A percentile compares a stretch with the other conserved stretches of the same genome.
Evolutionary conservation across 2,888 invertebrate species (phyloP).

Genomic region (Blomia tropicalis): DNA sequence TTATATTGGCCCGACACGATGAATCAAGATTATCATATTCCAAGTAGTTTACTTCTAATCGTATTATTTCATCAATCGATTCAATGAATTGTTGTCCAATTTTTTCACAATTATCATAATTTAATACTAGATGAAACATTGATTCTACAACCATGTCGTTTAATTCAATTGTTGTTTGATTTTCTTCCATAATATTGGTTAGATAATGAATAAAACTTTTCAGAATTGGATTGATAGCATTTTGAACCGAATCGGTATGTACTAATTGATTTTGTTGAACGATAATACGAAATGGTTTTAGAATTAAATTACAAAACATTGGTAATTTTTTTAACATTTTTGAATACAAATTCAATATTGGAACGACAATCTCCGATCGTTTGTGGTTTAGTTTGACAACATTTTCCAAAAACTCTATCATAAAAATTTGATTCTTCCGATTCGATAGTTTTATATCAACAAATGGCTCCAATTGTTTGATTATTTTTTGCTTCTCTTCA

Average conservation of each 20-base stretch:
- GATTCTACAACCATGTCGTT: background rate
- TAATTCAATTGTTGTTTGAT: background rate
- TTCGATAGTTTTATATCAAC: background rate
- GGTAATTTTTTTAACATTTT: background rate
- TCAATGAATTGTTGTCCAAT: background rate
- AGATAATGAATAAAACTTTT: background rate
- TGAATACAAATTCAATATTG: background rate
- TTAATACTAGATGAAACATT: background rate
- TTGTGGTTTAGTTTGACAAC: background rate
- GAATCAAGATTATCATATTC: background rate
- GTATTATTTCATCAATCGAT: background rate
- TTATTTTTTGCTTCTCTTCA: background rate
- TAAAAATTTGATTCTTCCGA: conserved; percentile 2
- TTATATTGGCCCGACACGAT: background rate
- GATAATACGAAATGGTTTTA: background rate
- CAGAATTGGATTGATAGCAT: background rate
- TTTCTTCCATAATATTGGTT: background rate
- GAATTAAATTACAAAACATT: background rate
- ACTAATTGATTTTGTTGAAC: background rate
- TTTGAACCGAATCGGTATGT: background rate
- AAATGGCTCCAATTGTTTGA: background rate
- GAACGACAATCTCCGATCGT: background rate
- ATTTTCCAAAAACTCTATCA: background rate
- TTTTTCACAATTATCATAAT: background rate
- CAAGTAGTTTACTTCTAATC: background rate